A percentile compares a stretch with the other conserved stretches of the same genome.
Conservation (phyloP, 2,888 invertebrate species). For the Ariolimax columbianus region DNA sequence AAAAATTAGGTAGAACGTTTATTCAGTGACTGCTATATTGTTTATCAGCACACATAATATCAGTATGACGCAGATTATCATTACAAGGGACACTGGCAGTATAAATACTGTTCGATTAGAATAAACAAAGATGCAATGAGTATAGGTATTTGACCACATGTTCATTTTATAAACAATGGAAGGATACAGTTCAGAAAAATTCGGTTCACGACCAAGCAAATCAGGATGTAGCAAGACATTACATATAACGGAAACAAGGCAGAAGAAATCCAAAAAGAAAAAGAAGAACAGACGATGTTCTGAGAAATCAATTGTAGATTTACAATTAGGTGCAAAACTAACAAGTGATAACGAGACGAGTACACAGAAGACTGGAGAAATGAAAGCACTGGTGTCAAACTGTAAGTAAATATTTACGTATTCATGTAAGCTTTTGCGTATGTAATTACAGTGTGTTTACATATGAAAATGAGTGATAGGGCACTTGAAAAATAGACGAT, state of each 20-base stretch:
- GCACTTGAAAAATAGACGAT: too few species aligned
- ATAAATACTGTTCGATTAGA: too few species aligned
- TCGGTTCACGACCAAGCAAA: constrained; percentile 22
- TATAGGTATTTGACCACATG: neutral
- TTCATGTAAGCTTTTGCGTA: neutral
- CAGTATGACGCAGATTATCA: too few species aligned
- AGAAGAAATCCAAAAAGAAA: constrained; percentile 65
- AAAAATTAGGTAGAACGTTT: too few species aligned
- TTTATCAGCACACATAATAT: too few species aligned
- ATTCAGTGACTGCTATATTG: too few species aligned
- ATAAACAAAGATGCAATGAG: too few species aligned
- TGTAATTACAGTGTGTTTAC: too few species aligned
- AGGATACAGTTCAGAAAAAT: constrained; percentile 26
- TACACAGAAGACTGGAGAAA: constrained; percentile 61
- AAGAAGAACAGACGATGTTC: constrained; percentile 60
- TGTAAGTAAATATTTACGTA: constrained; percentile 9
- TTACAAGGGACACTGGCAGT: too few species aligned
- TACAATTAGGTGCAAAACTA: constrained; percentile 55
- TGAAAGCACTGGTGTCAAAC: constrained; percentile 32
- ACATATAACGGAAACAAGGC: constrained; percentile 58
- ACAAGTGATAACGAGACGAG: constrained; percentile 58
- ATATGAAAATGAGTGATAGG: too few species aligned
- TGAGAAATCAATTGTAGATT: constrained; percentile 56
- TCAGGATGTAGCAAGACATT: constrained; percentile 55
- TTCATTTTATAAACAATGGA: constrained; percentile 18